phyloP scores from a whole-genome alignment of 2,113 vertebrate genomes.

The Cepphus grylle region DNA sequence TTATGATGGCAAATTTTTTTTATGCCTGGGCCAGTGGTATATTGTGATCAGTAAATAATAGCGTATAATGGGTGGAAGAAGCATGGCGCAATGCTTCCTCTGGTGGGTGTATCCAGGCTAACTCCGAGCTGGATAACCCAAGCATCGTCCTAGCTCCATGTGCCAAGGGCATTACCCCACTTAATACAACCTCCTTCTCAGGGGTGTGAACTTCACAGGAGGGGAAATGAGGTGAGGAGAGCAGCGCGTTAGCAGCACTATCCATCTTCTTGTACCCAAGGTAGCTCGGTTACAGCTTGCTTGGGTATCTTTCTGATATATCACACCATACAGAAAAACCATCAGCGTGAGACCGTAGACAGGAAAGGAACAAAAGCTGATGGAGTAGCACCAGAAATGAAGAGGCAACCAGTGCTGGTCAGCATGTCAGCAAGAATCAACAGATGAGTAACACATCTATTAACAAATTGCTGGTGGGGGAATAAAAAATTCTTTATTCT shows the following conservation, averaged over 20 bases:
- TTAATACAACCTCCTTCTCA: background rate
- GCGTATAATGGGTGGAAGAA: background rate
- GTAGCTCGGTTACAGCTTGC: background rate
- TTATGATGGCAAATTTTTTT: background rate
- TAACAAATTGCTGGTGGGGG: background rate
- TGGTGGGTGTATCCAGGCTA: background rate
- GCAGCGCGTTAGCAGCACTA: no score
- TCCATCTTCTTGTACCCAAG: background rate
- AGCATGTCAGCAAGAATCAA: background rate
- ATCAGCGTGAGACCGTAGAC: background rate
- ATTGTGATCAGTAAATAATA: background rate
- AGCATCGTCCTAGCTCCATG: background rate
- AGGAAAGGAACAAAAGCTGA: background rate
- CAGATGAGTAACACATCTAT: background rate
- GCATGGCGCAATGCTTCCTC: fast-evolving
- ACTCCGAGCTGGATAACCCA: background rate
- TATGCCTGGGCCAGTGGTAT: background rate
- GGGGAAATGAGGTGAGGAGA: background rate
- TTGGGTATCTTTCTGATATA: background rate
- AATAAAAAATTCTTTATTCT: background rate
- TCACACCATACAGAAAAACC: background rate
- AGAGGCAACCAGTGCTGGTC: background rate
- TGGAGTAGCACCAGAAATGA: background rate
- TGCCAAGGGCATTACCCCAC: background rate
- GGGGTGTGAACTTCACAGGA: background rate